Conservation (phyloP, 2,113 vertebrate genomes). For the Entelurus aequoreus region DNA sequence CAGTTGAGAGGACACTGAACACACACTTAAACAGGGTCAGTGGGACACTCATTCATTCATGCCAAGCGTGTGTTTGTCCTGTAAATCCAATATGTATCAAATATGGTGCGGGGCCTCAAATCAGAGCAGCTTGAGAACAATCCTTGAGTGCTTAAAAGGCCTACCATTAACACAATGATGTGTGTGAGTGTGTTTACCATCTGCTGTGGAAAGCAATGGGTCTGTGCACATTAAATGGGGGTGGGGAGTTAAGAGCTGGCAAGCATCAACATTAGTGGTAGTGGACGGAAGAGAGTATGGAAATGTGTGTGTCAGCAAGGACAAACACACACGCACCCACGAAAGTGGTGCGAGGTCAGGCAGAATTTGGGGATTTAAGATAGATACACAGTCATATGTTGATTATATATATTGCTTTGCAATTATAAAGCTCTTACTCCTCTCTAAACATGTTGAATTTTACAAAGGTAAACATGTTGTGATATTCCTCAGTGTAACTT, state of each 20-base stretch:
- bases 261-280: slow-evolving; percentile 14
- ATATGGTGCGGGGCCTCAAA: slow-evolving; percentile 27
- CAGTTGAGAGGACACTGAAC: slow-evolving; percentile 17
- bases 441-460: not conserved
- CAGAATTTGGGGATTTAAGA: too few species aligned
- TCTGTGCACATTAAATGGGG: slow-evolving; percentile 32
- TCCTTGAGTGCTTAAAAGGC: slow-evolving; percentile 42
- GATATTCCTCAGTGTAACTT: not conserved
- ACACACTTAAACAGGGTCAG: slow-evolving; percentile 42
- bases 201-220: slow-evolving; percentile 43
- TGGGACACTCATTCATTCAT: slow-evolving; percentile 39
- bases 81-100: slow-evolving; percentile 18
- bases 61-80: slow-evolving; percentile 13
- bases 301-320: slow-evolving; percentile 42
- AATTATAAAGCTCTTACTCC: too few species aligned
- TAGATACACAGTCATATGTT: too few species aligned
- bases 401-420: too few species aligned
- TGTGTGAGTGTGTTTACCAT: slow-evolving; percentile 30
- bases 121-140: slow-evolving; percentile 31
- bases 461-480: not conserved
- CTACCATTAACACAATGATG: slow-evolving; percentile 31
- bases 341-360: not conserved
- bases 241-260: slow-evolving; percentile 35
- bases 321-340: slow-evolving; percentile 19
- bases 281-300: slow-evolving; percentile 43